Evolutionary conservation across 2,797 vertebrate genomes (phyloP), one percentile per base, ranked within the genome.

Genomic region (Rhodeus uyekii): DNA sequence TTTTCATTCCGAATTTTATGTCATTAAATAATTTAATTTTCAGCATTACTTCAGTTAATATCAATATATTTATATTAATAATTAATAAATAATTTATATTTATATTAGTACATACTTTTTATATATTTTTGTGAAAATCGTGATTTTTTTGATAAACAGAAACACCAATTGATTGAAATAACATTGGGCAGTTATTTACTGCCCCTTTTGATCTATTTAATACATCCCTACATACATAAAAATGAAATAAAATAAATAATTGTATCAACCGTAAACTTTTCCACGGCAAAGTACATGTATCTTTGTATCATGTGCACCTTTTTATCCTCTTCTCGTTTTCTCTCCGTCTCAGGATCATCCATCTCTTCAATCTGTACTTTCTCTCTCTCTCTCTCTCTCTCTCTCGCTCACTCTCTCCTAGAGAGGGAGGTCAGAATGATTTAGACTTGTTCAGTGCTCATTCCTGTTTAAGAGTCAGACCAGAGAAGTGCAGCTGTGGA

Each of bases 361-460:
- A 6, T 80, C 27, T 71, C 63, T 68, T 67, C 12, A 24, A 16
- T 34, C 42, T 81, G 55, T 48, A 6, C 0, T 22, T 12, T 42
- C 8, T 58, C 77, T 71, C 36, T 76, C 48, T 64, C 24, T 61
- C 14, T 55, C 53, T 55, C 72, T 80, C 27, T 76, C 80, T 79
- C 80, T 73, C 67, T 42, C 85, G 80, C 75, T 68, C 58, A 55
- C 63, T 74, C 34, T 84, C 27, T 32, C 32, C 27, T 36, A 61
- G 80, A 86, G 63, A 69, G 64, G 76, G 82, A 86, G 87, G 87
- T 87, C 87, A 88, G 84, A 60, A 76, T 82, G 68, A 86, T 87
- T 87, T 87, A 74, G 55, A 85, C 68, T 75, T 81, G 82, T 82
- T 76, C 74, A 61, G 5, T 46, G 3, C 67, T 84, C 72, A 69